Evolutionary conservation across 92 coral and sea anemone genomes (phyloP), one percentile per base, ranked within the genome.

Genomic region (Actinernus sp.): DNA sequence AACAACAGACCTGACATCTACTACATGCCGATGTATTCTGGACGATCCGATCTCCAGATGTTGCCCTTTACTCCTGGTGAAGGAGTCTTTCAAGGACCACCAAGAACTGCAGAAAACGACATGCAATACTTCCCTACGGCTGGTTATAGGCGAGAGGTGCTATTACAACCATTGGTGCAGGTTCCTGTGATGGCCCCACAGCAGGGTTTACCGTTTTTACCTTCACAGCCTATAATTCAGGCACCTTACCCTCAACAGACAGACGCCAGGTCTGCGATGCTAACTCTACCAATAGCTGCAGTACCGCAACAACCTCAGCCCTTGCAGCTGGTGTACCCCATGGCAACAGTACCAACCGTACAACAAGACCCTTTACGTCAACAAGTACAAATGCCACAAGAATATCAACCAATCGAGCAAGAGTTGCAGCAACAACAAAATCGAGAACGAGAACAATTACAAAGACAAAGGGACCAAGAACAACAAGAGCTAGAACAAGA

Each of bases 101-200:
- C 47, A 36, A 46, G 48, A 20, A 52, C 10, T 18, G 52, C 68
- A 12, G 46, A 36, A 20, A 21, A 36, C 11, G 55, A 32, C 13
- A 45, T 41, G 9, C 21, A 34, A 1, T 26, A 29, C 3, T 66
- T 57, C 26, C 28, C 74, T 14, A 63, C 49, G n/a, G 34, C 51
- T 21, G 54, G 63, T 22, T 74, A 53, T 0, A 72, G 58, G 43
- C 61, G 75, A 24, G 55, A 61, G n/a, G 52, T 79, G 22, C 32
- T 79, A 51, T 14, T 72, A 30, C 79, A 81, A 50, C 61, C 94
- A 9, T 9, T 83, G 54, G 74, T 64, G 40, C 83, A 76, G 63
- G 41, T 74, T 24, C 79, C 70, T 19, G 20, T 79, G 11, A 65
- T 68, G 57, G 29, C 14, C 2, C 14, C 50, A 13, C 66, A 22